Percentiles rank a stretch among this genome's conserved stretches.
phyloP scores from a whole-genome alignment of 2,113 vertebrate species.

The Lophura nycthemera region DNA sequence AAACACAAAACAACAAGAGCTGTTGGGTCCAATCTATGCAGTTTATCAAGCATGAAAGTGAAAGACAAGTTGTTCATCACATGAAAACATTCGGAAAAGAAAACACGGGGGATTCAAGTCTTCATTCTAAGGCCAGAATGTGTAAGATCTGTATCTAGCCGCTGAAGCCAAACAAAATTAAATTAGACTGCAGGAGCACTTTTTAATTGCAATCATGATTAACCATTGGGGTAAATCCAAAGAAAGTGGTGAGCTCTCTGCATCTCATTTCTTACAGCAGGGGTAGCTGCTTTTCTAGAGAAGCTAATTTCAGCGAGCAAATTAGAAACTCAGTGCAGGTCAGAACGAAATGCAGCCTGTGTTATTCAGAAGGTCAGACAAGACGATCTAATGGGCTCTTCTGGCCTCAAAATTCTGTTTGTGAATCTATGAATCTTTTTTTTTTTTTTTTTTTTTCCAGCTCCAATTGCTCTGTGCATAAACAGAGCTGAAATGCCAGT shows the following conservation, averaged over 20 bases:
- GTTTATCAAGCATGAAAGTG: not conserved
- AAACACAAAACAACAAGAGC: not conserved
- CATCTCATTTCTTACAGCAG: not conserved
- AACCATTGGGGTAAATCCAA: not conserved
- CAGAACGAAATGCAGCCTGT: not conserved
- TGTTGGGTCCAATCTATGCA: not conserved
- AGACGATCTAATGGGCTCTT: not conserved
- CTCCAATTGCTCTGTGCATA: rapidly evolving
- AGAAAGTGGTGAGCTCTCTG: not conserved
- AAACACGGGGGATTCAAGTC: not conserved
- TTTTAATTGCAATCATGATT: not conserved
- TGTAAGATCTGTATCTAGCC: not conserved
- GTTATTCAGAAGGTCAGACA: not conserved
- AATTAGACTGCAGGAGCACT: not conserved
- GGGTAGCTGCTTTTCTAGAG: not conserved
- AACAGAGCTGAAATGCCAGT: not conserved
- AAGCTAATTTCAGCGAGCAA: not conserved
- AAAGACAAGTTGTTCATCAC: not conserved
- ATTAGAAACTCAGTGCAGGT: not conserved
- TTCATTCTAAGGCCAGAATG: not conserved
- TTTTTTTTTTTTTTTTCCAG: not conserved
- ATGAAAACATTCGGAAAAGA: not conserved
- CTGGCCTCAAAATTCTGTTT: not conserved
- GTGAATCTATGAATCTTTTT: not conserved
- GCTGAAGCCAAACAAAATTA: not conserved